These are phyloP conservation scores for Alloplasta piceator DNA, from an alignment of 2,888 invertebrate species.

Conservation along the genomic window DNA sequence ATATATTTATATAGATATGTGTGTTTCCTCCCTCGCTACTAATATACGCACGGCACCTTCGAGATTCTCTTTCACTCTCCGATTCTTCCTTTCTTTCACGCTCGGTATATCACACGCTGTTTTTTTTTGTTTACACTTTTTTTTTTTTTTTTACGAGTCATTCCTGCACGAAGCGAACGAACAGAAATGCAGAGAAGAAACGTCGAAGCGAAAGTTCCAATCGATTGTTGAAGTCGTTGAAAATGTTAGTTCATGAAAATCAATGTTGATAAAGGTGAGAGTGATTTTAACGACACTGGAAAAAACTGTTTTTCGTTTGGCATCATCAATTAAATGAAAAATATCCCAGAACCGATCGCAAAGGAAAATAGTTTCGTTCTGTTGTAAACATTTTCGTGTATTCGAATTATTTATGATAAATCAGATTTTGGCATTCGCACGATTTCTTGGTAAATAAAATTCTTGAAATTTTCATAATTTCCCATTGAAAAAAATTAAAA, in stretches of 20 bases:
- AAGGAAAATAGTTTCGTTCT: too few relatives aligned
- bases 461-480: too few relatives aligned
- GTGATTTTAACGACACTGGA: too few relatives aligned
- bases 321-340: too few relatives aligned
- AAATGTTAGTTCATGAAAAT: neutral
- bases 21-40: constrained; percentile 44
- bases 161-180: constrained; percentile 59
- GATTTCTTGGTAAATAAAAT: too few relatives aligned
- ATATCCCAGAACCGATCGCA: too few relatives aligned
- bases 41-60: constrained; percentile 52
- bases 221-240: neutral
- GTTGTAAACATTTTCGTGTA: too few relatives aligned
- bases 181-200: constrained; percentile 5
- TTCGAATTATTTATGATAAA: too few relatives aligned
- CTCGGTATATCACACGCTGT: constrained; percentile 58
- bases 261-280: neutral
- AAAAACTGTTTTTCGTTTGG: too few relatives aligned
- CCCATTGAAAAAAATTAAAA: too few relatives aligned
- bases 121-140: neutral
- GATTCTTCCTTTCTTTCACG: constrained; percentile 54
- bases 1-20: neutral
- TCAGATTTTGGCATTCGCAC: too few relatives aligned
- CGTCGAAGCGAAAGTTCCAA: constrained; percentile 4
- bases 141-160: constrained; percentile 39
- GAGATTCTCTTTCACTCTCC: constrained; percentile 51